Evolutionary conservation across 2,797 vertebrate genomes (phyloP).

Genomic region (Micromesistius poutassou): DNA sequence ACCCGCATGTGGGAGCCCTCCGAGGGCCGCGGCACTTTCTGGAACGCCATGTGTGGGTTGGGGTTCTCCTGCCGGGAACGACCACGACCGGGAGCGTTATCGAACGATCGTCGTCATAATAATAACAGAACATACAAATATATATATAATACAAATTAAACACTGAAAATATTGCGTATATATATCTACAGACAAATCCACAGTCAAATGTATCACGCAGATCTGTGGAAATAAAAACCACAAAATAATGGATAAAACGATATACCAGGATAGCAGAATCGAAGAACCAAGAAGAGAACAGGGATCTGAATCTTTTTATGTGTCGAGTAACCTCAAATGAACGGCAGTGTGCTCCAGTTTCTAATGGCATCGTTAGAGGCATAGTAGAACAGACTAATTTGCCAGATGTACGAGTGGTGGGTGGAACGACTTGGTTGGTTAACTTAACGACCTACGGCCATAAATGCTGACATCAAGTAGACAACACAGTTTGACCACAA

Average conservation of each 20-base stretch:
- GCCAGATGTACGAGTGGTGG: conserved; percentile 11
- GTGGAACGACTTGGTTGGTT: neutral
- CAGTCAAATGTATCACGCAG: neutral
- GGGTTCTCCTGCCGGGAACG: conserved; percentile 87
- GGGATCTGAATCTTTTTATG: too few species aligned
- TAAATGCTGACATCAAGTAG: neutral
- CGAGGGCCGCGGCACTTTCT: conserved; percentile 94
- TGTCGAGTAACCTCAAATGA: neutral
- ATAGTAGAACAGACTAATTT: neutral
- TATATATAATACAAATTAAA: too few species aligned
- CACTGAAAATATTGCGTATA: too few species aligned
- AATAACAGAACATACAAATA: too few species aligned
- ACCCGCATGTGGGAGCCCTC: conserved; percentile 95
- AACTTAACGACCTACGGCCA: neutral
- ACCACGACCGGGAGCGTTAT: neutral
- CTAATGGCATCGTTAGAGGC: neutral
- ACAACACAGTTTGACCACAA: neutral
- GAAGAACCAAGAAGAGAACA: neutral
- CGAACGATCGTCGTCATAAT: too few species aligned
- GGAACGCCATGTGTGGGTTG: conserved; percentile 97
- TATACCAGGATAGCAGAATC: neutral
- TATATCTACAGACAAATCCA: too few species aligned
- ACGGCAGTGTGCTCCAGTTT: neutral
- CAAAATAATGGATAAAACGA: neutral
- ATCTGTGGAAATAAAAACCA: neutral